Conservation (phyloP, 92 coral and sea anemone species). For the Blastomussa wellsi region DNA sequence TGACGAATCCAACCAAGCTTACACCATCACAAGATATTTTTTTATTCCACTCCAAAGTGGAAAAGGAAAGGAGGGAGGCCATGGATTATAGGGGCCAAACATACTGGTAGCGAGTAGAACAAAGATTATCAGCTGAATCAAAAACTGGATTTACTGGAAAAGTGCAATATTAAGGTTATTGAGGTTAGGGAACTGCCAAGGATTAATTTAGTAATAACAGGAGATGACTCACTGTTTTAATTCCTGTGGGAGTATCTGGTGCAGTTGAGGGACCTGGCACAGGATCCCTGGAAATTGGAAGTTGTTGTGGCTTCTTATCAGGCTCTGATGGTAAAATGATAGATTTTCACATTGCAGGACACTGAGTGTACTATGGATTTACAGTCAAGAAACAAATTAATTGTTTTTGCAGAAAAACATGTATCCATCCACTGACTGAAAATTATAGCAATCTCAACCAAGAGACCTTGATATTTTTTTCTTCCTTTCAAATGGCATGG, state of each 20-base stretch:
- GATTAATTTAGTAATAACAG: background rate
- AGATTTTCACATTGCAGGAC: background rate
- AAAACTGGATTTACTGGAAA: background rate
- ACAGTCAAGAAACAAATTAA: background rate
- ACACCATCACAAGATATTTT: background rate
- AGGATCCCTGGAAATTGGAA: conserved; percentile 33
- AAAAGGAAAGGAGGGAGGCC: background rate
- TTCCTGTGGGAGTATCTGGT: conserved; percentile 1
- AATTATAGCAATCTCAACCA: background rate
- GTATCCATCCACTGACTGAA: background rate
- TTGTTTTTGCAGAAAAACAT: too few species aligned
- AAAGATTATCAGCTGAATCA: background rate
- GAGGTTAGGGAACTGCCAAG: background rate
- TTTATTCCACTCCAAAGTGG: background rate
- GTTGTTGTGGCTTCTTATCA: conserved; percentile 8
- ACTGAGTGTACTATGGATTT: background rate
- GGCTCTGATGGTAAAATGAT: conserved; percentile 23
- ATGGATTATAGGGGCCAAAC: background rate
- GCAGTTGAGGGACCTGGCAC: conserved; percentile 46
- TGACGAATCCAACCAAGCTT: background rate
- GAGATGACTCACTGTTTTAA: conserved; percentile 25
- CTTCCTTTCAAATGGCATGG: too few species aligned
- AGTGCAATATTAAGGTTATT: background rate
- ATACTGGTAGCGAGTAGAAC: too few species aligned
- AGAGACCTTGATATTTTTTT: too few species aligned